Base-by-base conservation (phyloP, 2,113 vertebrate species). In the Chionomys nivalis region DNA sequence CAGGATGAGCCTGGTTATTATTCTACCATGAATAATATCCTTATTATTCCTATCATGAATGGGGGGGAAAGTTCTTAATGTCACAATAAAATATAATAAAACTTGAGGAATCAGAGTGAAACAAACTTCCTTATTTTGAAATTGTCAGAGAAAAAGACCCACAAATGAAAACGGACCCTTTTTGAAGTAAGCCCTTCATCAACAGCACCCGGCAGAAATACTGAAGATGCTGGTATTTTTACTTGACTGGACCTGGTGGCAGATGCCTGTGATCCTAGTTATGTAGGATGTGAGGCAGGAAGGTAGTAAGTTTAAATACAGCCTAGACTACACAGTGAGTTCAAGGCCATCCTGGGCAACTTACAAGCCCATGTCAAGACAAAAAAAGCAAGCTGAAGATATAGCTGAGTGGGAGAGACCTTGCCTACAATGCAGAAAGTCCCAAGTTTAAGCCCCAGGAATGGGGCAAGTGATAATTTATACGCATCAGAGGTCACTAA, bases 171-270 rank as follows among this genome's bases (percentile, higher is more conserved):
- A 91, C 24, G 9, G 61, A 87, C 1, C 47, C 68, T 17, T 58
- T 88, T 58, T 33, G 8, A 81, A 96, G 83, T 70, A 93, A 94
- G 39, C 26, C n/a, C 36, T 95, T 90, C 33, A 82, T 36, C 61
- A 89, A 90, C 42, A 4, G 28, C 39, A 94, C 77, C 94, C 58
- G 79, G 42, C 52, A 86, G 65, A 82, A 89, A 97, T 91, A 93
- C 39, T 47, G 92, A 87, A 91, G 36, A 68, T 3, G 55, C 14
- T 12, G 2, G 42, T 19, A 49, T 2, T 72, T 86, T 81, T 52
- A 87, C 23, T 52, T 88, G 39, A 36, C 49, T 88, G 49, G 36
- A 24, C 33, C 31, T 72, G 36, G 83, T 86, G 10, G 68, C 49
- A 88, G 66, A 88, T 70, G 66, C 31, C 39, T 73, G 36, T 58